Evolutionary conservation across 2,797 vertebrate genomes (phyloP).

Genomic region (Microtus obscurus): DNA sequence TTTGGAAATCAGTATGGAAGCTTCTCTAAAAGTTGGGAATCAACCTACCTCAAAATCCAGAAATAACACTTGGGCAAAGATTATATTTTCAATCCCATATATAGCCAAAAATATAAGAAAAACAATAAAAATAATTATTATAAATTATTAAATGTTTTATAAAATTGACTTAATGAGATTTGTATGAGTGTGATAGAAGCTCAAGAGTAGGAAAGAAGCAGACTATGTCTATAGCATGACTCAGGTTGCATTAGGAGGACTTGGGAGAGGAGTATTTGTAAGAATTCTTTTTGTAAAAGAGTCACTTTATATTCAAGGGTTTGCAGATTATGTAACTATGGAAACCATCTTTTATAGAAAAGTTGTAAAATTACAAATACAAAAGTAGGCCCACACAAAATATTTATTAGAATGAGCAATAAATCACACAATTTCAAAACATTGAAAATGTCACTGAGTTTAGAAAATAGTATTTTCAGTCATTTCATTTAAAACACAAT

Average conservation of each 20-base stretch:
- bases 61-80: no score
- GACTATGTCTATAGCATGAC: neutral
- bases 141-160: neutral
- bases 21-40: no score
- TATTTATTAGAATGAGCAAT: slow-evolving; percentile 32
- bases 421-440: neutral
- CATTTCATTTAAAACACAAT: neutral
- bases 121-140: neutral
- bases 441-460: neutral
- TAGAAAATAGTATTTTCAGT: neutral
- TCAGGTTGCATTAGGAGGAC: neutral
- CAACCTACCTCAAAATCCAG: no score
- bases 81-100: neutral
- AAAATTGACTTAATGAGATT: neutral
- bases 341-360: neutral
- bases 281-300: neutral
- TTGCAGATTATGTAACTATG: neutral
- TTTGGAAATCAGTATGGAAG: no score
- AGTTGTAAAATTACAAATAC: slow-evolving; percentile 12
- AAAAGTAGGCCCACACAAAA: slow-evolving; percentile 4
- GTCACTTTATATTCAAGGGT: neutral
- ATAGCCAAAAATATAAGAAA: neutral
- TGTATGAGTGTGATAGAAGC: neutral
- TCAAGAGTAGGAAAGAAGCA: neutral
- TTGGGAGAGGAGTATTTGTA: neutral